phyloP scores from a whole-genome alignment of 2,797 vertebrate genomes.

The Saxicola maurus region DNA sequence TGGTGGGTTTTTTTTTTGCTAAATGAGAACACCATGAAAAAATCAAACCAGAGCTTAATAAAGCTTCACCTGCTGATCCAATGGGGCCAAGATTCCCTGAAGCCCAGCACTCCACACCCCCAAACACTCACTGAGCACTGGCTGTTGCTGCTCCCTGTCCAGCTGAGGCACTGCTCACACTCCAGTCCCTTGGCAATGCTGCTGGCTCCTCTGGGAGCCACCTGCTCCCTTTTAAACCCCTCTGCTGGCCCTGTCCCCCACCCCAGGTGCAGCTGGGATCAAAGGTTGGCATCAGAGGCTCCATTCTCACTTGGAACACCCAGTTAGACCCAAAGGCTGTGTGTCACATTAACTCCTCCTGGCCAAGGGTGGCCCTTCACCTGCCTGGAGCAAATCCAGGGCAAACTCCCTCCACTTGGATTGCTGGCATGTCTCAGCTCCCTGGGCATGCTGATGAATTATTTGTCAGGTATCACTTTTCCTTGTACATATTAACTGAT shows the following conservation, averaged over 20 bases:
- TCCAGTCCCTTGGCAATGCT: not conserved
- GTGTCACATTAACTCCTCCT: not conserved
- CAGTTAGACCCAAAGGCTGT: not conserved
- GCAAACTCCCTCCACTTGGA: not conserved
- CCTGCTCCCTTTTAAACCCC: slow-evolving; percentile 11
- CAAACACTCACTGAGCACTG: not conserved
- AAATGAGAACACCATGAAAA: not conserved
- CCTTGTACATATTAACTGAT: slow-evolving; percentile 22
- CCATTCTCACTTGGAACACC: not conserved
- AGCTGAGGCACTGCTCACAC: rapidly evolving
- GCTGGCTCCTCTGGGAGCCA: not conserved
- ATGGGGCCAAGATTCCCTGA: not conserved
- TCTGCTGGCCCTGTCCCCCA: not conserved
- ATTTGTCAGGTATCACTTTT: not conserved
- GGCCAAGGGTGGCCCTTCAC: not conserved
- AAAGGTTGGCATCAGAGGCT: slow-evolving; percentile 17
- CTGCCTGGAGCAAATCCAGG: not conserved
- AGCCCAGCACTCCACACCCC: not conserved
- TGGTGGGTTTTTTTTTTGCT: not conserved
- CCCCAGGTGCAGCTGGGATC: not conserved
- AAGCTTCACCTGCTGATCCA: not conserved
- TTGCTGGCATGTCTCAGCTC: not conserved
- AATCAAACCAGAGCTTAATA: not conserved
- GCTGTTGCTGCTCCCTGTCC: not conserved
- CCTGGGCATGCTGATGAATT: not conserved